Evolutionary conservation across 1,140 invertebrate genomes (phyloP), one percentile per base, ranked within the genome.

Genomic region (Alviniconcha marisindica): DNA sequence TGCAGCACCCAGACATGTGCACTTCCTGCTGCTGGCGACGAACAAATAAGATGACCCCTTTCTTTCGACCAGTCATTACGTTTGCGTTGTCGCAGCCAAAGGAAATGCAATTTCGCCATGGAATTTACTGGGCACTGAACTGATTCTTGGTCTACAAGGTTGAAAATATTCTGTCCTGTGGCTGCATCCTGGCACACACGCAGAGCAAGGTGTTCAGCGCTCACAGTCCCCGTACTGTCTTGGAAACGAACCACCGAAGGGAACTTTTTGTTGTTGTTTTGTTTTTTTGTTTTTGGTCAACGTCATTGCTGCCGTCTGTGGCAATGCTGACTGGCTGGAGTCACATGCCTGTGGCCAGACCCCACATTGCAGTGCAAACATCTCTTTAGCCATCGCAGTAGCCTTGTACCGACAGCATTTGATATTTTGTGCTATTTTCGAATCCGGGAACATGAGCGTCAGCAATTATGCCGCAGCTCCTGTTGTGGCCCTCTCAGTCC

Each of bases 231-330:
- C 5, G 12, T 33, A 31, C 3, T 3, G 14, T 15, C 51, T 1
- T 54, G 10, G 42, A 48, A 18, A 4, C 76, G 24, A 12, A 77
- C 31, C 2, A 77, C 76, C 10, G 54, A 4, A n/a, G 76, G 76
- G 28, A 77, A 77, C 76, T n/a, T n/a, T n/a, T n/a, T n/a, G n/a
- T n/a, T n/a, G n/a, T n/a, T n/a, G n/a, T n/a, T n/a, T n/a, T n/a
- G n/a, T n/a, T n/a, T n/a, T n/a, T n/a, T n/a, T 51, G 42, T 28
- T 77, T 77, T 5, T 28, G 12, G 31, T 77, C 28, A 3, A n/a
- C 76, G 54, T 77, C 76, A 28, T 77, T 77, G 31, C 4, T 10
- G 1, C 76, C 76, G 36, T 77, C 76, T 18, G 76, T 77, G 42
- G 76, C 10, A 1, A 77, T 33, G 31, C 12, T 77, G 44, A 54